Percentiles rank a stretch among this genome's conserved stretches.
These are phyloP conservation scores for Papilio elwesi DNA, from an alignment of 2,888 invertebrate genomes.

Conservation along the genomic window DNA sequence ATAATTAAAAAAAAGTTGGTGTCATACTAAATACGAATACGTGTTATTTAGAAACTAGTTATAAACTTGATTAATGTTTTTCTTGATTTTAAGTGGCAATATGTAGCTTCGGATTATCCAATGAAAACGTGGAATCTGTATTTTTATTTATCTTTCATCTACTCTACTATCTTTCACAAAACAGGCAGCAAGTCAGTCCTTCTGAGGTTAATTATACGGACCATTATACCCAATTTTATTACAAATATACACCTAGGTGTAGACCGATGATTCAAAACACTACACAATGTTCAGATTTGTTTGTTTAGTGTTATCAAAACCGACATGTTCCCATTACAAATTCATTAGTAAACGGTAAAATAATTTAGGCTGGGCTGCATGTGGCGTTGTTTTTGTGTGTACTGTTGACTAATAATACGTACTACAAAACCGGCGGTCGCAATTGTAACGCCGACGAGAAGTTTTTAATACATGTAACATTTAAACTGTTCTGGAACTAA, in stretches of 20 bases:
- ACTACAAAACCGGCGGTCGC: not conserved
- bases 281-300: constrained; percentile 6
- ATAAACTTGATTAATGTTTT: not conserved
- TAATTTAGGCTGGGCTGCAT: constrained; percentile 12
- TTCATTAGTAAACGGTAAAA: constrained; percentile 25
- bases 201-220: not conserved
- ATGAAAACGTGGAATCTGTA: too few species aligned
- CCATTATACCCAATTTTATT: not conserved
- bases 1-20: too few species aligned
- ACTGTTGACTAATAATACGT: not conserved
- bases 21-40: not conserved
- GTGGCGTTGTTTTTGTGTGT: constrained; percentile 37
- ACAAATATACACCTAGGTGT: not conserved
- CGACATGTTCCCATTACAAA: constrained; percentile 17
- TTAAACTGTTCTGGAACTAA: not conserved
- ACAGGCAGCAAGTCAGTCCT: not conserved
- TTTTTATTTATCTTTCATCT: too few species aligned
- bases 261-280: constrained; percentile 15
- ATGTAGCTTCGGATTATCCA: too few species aligned
- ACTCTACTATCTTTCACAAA: not conserved
- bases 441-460: not conserved
- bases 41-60: not conserved
- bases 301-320: constrained; percentile 24
- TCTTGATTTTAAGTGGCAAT: not conserved
- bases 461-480: too few species aligned